These are phyloP conservation scores for Neoitamus cyanurus DNA, from an alignment of 2,888 invertebrate species.

Conservation along the genomic window DNA sequence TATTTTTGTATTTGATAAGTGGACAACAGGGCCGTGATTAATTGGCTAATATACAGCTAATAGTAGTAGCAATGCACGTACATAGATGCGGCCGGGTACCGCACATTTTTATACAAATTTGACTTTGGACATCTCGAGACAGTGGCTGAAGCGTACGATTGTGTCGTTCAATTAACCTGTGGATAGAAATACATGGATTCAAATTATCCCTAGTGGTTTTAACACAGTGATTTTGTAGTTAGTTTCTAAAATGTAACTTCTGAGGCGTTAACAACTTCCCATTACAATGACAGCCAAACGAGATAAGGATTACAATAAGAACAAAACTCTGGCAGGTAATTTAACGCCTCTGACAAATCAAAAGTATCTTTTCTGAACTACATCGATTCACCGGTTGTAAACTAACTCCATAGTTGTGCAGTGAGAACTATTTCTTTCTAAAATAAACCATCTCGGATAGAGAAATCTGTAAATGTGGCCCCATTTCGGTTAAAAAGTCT, in stretches of 20 bases:
- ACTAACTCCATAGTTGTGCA: not conserved
- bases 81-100: not conserved
- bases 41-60: not conserved
- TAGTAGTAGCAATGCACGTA: not conserved
- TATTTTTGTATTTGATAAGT: slow-evolving; percentile 11
- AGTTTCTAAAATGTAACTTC: slow-evolving; percentile 21
- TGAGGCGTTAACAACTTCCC: not conserved
- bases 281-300: slow-evolving; percentile 63
- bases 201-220: not conserved
- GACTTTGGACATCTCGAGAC: not conserved
- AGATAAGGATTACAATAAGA: slow-evolving; percentile 63
- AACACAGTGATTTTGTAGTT: slow-evolving; percentile 4
- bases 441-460: too few relatives aligned
- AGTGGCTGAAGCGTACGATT: not conserved
- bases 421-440: not conserved
- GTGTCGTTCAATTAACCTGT: not conserved
- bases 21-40: not conserved
- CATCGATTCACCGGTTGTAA: not conserved
- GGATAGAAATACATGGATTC: not conserved
- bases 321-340: slow-evolving; percentile 63
- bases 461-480: not conserved
- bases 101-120: not conserved
- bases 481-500: not conserved
- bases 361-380: not conserved
- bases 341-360: not conserved